phyloP scores from a whole-genome alignment of 2,113 vertebrate species.

The Alouatta palliata region DNA sequence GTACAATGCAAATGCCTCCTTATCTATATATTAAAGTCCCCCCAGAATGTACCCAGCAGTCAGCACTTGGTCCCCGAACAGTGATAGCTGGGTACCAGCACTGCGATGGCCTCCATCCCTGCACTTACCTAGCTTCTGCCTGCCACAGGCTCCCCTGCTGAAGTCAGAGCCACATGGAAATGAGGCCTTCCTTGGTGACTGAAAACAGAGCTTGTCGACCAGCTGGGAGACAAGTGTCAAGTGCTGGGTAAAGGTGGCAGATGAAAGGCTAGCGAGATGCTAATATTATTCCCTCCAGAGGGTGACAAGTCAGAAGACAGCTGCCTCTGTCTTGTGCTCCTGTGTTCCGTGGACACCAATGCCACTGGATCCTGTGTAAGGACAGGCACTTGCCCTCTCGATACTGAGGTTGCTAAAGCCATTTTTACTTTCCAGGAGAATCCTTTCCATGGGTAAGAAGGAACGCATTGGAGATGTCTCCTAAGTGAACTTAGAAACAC shows the following conservation, averaged over 20 bases:
- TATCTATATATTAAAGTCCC: neutral
- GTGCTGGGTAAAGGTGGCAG: neutral
- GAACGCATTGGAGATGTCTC: neutral
- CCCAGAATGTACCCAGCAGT: accelerated
- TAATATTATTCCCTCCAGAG: constrained; percentile 38
- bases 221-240: constrained; percentile 55
- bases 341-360: neutral
- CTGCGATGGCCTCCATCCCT: neutral
- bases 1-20: neutral
- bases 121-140: neutral
- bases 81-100: neutral
- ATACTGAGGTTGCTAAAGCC: neutral
- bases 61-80: too few species aligned
- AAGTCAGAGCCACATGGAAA: neutral
- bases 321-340: neutral
- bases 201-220: constrained; percentile 52
- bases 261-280: constrained; percentile 48
- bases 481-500: neutral
- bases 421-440: neutral
- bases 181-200: neutral
- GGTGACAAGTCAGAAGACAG: neutral
- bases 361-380: neutral
- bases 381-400: neutral
- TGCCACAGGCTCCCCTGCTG: constrained; percentile 7
- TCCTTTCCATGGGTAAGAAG: neutral